Percentiles rank a stretch among this genome's conserved stretches.
phyloP scores from a whole-genome alignment of 2,888 invertebrate species.

The Apeira syringaria region DNA sequence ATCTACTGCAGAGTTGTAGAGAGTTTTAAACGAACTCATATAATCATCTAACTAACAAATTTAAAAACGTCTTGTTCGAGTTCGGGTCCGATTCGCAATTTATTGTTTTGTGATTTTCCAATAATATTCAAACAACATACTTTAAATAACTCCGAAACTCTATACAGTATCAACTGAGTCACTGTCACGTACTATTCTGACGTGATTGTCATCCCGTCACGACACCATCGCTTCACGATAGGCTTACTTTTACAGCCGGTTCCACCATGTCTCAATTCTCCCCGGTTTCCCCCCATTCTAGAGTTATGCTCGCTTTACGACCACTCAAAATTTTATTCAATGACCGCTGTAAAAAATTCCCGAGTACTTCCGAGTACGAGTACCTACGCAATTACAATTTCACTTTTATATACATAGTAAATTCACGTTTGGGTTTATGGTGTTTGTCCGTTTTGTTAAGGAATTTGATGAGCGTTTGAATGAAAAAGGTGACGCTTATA shows the following conservation, averaged over 20 bases:
- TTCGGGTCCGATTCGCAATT: too few relatives aligned
- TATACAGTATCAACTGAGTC: neutral
- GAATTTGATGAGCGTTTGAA: slow-evolving; percentile 3
- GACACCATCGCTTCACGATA: neutral
- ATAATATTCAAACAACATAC: too few relatives aligned
- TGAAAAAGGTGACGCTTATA: too few relatives aligned
- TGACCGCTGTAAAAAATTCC: slow-evolving; percentile 18
- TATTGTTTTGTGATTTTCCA: too few relatives aligned
- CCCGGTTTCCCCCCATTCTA: slow-evolving; percentile 1
- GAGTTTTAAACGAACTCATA: too few relatives aligned
- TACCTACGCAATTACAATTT: slow-evolving; percentile 12
- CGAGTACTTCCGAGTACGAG: slow-evolving; percentile 10
- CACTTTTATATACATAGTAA: slow-evolving; percentile 11
- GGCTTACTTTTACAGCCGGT: slow-evolving; percentile 3
- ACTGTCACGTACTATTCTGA: neutral
- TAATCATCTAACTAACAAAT: too few relatives aligned
- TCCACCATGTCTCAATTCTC: slow-evolving; percentile 2
- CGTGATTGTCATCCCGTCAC: slow-evolving; percentile 3
- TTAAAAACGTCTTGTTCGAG: too few relatives aligned
- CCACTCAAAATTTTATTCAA: slow-evolving; percentile 16
- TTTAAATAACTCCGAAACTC: too few relatives aligned
- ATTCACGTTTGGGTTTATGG: slow-evolving; percentile 9
- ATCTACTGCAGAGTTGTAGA: too few relatives aligned
- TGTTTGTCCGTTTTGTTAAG: slow-evolving; percentile 1
- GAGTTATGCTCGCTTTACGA: slow-evolving; percentile 9